phyloP scores from a whole-genome alignment of 53 echinoderm and acorn worm genomes.

The Stichopus horrens region DNA sequence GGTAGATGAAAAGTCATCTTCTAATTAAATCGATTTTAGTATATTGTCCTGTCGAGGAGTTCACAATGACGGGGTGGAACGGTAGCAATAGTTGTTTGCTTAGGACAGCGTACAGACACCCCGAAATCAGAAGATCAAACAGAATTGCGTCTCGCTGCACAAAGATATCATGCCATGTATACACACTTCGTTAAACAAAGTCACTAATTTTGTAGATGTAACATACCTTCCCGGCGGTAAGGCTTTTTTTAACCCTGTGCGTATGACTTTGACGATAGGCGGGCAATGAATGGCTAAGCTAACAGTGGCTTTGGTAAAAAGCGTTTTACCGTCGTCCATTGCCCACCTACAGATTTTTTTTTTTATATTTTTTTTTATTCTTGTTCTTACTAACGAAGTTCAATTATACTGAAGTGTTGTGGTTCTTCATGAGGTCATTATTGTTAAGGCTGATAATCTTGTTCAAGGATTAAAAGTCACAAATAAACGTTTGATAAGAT shows the following conservation, averaged over 20 bases:
- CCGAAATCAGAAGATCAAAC: conserved; percentile 1
- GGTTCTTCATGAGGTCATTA: too few species aligned
- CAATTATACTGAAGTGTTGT: too few species aligned
- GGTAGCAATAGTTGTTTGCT: background rate
- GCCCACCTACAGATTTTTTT: too few species aligned
- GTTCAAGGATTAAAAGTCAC: conserved; percentile 3
- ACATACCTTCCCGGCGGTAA: background rate
- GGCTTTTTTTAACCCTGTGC: too few species aligned
- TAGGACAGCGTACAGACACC: background rate
- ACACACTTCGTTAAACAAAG: conserved; percentile 5
- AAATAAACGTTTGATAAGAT: conserved; percentile 1
- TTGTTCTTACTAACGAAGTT: too few species aligned
- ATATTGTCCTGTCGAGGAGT: background rate
- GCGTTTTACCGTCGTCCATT: too few species aligned
- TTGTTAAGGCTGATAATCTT: background rate
- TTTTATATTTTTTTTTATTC: too few species aligned
- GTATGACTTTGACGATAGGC: too few species aligned
- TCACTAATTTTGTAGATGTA: background rate
- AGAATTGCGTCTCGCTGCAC: background rate
- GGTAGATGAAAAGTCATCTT: conserved; percentile 28
- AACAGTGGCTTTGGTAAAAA: too few species aligned
- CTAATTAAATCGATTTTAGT: conserved; percentile 44
- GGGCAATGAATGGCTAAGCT: too few species aligned
- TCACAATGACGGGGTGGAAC: background rate
- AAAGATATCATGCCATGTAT: background rate